Percentiles rank a stretch among this genome's conserved stretches.
Evolutionary conservation across 2,113 vertebrate species (phyloP).

Genomic region (Chionis minor): DNA sequence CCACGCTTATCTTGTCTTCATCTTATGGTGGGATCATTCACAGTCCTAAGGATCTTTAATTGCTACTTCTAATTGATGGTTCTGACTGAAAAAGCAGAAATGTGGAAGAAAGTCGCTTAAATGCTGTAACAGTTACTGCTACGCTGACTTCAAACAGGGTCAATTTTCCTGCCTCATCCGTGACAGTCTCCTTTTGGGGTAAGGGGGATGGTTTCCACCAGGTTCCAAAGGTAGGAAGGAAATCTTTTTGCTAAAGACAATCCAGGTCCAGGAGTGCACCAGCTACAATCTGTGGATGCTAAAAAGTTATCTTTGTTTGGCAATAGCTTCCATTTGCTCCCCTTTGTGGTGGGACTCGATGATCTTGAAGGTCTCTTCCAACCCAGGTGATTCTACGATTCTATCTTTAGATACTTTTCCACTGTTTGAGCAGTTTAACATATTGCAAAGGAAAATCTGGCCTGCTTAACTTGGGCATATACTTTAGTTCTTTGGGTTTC

Average conservation of each 20-base stretch:
- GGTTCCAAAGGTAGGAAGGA: background rate
- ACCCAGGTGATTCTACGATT: too few relatives aligned
- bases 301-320: too few relatives aligned
- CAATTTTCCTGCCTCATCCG: background rate
- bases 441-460: background rate
- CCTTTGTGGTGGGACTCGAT: too few relatives aligned
- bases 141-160: background rate
- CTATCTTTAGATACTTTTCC: background rate
- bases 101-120: fast-evolving
- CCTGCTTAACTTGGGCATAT: background rate
- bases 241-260: background rate
- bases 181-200: background rate
- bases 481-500: background rate
- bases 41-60: background rate
- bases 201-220: background rate
- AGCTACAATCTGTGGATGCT: background rate
- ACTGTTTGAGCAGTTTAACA: background rate
- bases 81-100: background rate
- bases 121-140: background rate
- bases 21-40: background rate
- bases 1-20: background rate
- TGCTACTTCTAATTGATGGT: background rate
- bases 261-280: background rate
- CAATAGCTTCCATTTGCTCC: background rate
- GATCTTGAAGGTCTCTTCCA: too few relatives aligned